Percentiles rank a stretch among this genome's conserved stretches.
Conservation (phyloP, 2,888 invertebrate species). For the Brachypalpus laphriformis region DNA sequence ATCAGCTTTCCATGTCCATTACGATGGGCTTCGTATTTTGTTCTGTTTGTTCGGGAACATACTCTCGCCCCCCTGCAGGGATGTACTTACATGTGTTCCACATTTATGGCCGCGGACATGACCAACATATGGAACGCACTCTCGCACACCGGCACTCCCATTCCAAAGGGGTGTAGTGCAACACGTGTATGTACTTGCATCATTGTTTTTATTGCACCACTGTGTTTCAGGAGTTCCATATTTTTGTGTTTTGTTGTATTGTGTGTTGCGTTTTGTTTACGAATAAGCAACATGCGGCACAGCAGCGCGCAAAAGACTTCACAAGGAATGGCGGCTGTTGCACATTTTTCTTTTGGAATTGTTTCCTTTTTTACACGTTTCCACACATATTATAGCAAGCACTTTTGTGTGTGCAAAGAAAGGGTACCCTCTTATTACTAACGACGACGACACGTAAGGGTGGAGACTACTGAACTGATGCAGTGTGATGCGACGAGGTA, state of each 20-base stretch:
- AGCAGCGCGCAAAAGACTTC: background rate
- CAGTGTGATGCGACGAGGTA: conserved; percentile 23
- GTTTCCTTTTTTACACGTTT: conserved; percentile 4
- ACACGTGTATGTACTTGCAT: conserved; percentile 59
- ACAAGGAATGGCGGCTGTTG: conserved; percentile 52
- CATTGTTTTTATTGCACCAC: conserved; percentile 46
- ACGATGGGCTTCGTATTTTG: conserved; percentile 11
- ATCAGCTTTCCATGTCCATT: conserved; percentile 50
- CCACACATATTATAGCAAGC: background rate
- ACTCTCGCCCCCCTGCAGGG: conserved; percentile 59
- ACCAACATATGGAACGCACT: conserved; percentile 72
- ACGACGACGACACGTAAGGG: conserved; percentile 19
- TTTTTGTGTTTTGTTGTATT: background rate
- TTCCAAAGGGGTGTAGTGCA: conserved; percentile 58
- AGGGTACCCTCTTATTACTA: conserved; percentile 35
- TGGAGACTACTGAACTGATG: conserved; percentile 57
- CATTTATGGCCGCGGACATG: conserved; percentile 72
- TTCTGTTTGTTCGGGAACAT: conserved; percentile 30
- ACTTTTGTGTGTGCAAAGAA: conserved; percentile 10
- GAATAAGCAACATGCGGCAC: conserved; percentile 62
- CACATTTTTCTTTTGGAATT: conserved; percentile 17
- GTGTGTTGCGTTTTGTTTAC: conserved; percentile 53
- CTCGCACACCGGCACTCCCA: conserved; percentile 33
- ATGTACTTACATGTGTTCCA: conserved; percentile 71
- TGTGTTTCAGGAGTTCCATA: background rate